Evolutionary conservation across 2,797 vertebrate genomes (phyloP), one percentile per base, ranked within the genome.

Genomic region (Notolabrus celidotus): DNA sequence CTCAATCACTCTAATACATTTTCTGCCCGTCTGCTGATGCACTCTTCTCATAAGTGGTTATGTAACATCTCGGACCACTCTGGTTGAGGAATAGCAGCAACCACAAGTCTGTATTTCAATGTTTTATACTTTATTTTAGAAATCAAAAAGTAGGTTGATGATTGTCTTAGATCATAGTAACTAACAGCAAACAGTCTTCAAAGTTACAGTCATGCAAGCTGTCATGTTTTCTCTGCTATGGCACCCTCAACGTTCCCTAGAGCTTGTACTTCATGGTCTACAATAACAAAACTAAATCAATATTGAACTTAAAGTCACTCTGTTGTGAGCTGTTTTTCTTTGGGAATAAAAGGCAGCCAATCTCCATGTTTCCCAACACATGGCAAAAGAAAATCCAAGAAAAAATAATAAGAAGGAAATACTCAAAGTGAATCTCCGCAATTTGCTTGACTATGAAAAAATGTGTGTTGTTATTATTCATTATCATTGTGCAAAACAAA

Each of bases 1-100:
- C 34, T 91, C 80, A 90, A 87, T 91, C 92, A 85, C 84, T 73
- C 83, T 90, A 92, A 90, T 86, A 86, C 80, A 87, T 89, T 88
- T 84, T 49, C 79, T 71, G 42, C 84, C 23, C 45, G 77, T 84
- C 67, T 53, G 87, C 80, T 54, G 63, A 79, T 77, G 65, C 65
- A 66, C 73, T 75, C 61, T 63, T 58, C 74, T 84, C 84, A 88
- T 84, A 79, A 74, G 57, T 61, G 14, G 59, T 93, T 92, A 91
- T 67, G 64, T 90, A 90, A 92, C 70, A 66, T 81, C 56, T 76
- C 36, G 10, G 56, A 63, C 59, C 76, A 74, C 74, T 71, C 61
- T 42, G 45, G 19, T 42, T 46, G 60, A 79, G 33, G 49, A 53
- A 77, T 27, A 71, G 67, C 67, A 70, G 33, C 50, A 23, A 70